Conservation (phyloP, 2,113 vertebrate genomes). For the Apistogramma diplotaenia region DNA sequence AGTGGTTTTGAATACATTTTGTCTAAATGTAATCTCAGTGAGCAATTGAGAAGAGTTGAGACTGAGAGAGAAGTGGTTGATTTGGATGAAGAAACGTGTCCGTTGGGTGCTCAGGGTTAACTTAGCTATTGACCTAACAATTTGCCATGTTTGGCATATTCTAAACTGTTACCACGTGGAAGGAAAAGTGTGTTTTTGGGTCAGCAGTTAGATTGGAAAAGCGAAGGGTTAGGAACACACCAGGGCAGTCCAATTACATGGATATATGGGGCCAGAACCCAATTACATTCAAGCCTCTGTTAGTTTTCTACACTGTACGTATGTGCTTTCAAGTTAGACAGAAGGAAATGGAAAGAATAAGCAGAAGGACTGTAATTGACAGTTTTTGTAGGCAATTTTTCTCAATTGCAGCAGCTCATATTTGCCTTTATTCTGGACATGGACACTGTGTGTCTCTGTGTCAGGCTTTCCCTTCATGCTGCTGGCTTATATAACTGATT, state of each 20-base stretch:
- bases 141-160: conserved; percentile 8
- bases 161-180: background rate
- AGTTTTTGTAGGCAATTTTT: conserved; percentile 25
- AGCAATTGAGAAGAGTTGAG: background rate
- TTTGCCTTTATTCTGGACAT: background rate
- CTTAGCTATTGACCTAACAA: background rate
- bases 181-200: conserved; percentile 43
- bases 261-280: conserved; percentile 17
- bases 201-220: conserved; percentile 28
- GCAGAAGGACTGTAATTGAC: background rate
- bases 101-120: background rate
- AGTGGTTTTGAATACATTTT: background rate
- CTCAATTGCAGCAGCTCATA: conserved; percentile 6
- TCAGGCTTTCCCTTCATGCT: conserved; percentile 3
- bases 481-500: conserved; percentile 16
- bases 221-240: conserved; percentile 27
- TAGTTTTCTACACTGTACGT: background rate
- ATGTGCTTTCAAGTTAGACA: conserved; percentile 6
- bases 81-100: background rate
- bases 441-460: background rate
- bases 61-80: background rate
- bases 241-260: conserved; percentile 35
- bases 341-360: background rate
- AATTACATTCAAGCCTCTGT: conserved; percentile 2
- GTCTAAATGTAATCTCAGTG: background rate